Percentiles rank a stretch among this genome's conserved stretches.
phyloP scores from a whole-genome alignment of 2,113 vertebrate species.

The Lepisosteus osseus region DNA sequence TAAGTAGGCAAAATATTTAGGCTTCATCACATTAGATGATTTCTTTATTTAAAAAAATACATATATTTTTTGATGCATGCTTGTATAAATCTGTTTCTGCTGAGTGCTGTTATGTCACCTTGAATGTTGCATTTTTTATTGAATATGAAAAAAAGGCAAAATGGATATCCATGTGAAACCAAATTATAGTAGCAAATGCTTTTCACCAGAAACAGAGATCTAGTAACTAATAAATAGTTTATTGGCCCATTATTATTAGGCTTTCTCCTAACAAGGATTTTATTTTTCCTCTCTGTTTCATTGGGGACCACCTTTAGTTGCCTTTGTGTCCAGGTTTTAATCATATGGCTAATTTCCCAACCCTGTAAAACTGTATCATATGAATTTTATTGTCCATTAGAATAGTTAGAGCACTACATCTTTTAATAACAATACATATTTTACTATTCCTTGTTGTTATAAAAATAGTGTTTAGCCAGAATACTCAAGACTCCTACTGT shows the following conservation, averaged over 20 bases:
- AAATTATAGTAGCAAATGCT: slow-evolving; percentile 1
- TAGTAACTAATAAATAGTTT: slow-evolving; percentile 20
- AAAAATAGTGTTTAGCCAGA: slow-evolving; percentile 81
- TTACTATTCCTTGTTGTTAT: slow-evolving; percentile 79
- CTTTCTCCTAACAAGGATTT: slow-evolving; percentile 26
- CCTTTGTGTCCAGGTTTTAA: background rate
- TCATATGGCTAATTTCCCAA: slow-evolving; percentile 27
- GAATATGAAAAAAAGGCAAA: no score
- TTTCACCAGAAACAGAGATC: background rate
- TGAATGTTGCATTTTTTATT: no score
- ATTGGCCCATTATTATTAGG: slow-evolving; percentile 33
- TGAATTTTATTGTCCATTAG: slow-evolving; percentile 27
- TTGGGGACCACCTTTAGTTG: slow-evolving; percentile 9
- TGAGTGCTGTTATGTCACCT: no score
- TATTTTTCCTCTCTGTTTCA: slow-evolving; percentile 29
- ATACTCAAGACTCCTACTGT: slow-evolving; percentile 81
- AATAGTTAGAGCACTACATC: slow-evolving; percentile 19
- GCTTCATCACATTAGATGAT: no score
- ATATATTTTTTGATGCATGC: no score
- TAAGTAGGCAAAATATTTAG: no score
- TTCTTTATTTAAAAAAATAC: no score
- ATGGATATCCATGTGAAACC: background rate
- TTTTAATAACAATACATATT: slow-evolving; percentile 61
- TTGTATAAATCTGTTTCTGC: no score
- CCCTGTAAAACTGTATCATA: slow-evolving; percentile 29